Evolutionary conservation across 2,797 vertebrate genomes (phyloP).

Genomic region (Oryzias dopingdopingensis): DNA sequence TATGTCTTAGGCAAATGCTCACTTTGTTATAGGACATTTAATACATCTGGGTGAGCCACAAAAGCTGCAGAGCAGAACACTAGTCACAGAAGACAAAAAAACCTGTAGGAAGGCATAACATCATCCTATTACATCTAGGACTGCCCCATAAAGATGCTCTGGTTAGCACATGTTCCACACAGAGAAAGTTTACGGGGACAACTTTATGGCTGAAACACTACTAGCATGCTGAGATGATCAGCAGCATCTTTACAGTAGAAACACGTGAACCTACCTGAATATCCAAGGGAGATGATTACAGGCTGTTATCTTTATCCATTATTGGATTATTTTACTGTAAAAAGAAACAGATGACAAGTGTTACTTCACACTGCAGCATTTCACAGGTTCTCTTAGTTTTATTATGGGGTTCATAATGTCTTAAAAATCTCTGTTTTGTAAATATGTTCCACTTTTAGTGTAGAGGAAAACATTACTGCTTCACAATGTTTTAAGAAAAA

Average conservation of each 20-base stretch:
- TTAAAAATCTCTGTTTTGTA: no score
- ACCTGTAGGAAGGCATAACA: constrained; percentile 13
- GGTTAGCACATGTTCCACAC: constrained; percentile 15
- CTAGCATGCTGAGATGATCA: constrained; percentile 31
- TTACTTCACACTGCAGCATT: constrained; percentile 40
- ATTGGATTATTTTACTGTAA: constrained; percentile 48
- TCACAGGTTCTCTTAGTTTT: not conserved
- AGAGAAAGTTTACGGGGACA: constrained; percentile 29
- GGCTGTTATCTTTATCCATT: constrained; percentile 46
- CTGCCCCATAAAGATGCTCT: constrained; percentile 13
- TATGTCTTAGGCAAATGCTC: constrained; percentile 35
- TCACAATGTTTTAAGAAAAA: no score
- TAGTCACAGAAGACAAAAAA: constrained; percentile 7
- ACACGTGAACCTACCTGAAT: constrained; percentile 58
- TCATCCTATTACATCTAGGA: constrained; percentile 9
- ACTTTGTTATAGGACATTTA: constrained; percentile 23
- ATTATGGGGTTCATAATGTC: constrained; percentile 33
- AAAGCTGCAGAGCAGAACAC: constrained; percentile 26
- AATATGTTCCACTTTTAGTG: no score
- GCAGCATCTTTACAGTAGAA: constrained; percentile 23
- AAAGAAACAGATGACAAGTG: constrained; percentile 29
- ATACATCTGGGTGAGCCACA: constrained; percentile 30
- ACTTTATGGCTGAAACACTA: constrained; percentile 25
- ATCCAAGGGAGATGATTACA: constrained; percentile 39
- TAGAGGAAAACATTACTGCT: no score